phyloP scores from a whole-genome alignment of 2,113 vertebrate genomes.

The Gnathonemus longibarbis region DNA sequence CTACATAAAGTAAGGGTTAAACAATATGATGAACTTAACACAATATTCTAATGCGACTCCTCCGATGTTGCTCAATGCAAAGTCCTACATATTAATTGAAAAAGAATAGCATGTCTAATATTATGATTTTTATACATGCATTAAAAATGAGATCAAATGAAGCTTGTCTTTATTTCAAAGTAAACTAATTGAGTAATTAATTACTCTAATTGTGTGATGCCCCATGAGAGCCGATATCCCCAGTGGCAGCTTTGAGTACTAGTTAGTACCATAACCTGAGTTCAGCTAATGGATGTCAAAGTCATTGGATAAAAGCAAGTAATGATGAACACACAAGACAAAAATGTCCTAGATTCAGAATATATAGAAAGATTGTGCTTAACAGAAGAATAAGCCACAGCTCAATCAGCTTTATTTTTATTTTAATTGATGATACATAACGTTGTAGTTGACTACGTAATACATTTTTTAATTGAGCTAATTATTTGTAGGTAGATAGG shows the following conservation, averaged over 20 bases:
- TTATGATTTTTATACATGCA: background rate
- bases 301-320: background rate
- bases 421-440: background rate
- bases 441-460: background rate
- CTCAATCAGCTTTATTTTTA: background rate
- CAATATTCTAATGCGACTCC: background rate
- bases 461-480: background rate
- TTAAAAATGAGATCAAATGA: background rate
- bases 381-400: background rate
- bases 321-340: background rate
- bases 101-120: background rate
- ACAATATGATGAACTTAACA: background rate
- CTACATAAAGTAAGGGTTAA: background rate
- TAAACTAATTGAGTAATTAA: background rate
- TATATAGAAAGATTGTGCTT: background rate
- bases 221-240: background rate
- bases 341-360: background rate
- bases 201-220: background rate
- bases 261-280: background rate
- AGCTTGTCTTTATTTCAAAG: background rate
- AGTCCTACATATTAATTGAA: background rate
- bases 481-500: background rate
- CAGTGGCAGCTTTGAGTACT: background rate
- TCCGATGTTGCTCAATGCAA: background rate
- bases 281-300: background rate